Evolutionary conservation across 2,888 invertebrate genomes (phyloP), one percentile per base, ranked within the genome.

Genomic region (Dromius quadrimaculatus): DNA sequence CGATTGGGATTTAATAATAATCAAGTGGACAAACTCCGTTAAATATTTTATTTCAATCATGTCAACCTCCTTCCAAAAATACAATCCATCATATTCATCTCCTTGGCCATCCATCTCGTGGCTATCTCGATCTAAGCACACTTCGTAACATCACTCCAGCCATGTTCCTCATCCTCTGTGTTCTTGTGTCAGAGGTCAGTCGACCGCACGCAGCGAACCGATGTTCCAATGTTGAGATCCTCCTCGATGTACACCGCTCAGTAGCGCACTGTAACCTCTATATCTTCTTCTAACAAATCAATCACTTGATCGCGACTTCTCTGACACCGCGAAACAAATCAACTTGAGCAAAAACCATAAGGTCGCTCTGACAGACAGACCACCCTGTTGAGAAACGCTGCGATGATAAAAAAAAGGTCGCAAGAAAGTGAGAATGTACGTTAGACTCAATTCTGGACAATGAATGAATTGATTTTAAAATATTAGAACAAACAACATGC

Each of bases 211-310:
- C 22, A 22, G 54, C 23, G 50, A 50, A 19, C 50, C 22, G 20
- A 22, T 54, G 54, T 54, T 64, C 32, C 15, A 45, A 47, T 64
- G 34, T 64, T n/a, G n/a, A n/a, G n/a, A n/a, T n/a, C n/a, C n/a
- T n/a, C n/a, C n/a, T n/a, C n/a, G n/a, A n/a, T 13, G 34, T 34
- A 61, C 59, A 36, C 17, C 41, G 15, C 47, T 54, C 50, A 28
- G 50, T 28, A 54, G 50, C 50, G 8, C 63, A 32, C 20, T 9
- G 17, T 36, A n/a, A 61, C 59, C 36, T 15, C 15, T 9, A 4
- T 11, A 11, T 41, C 41, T 13, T 15, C 15, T 23, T 17, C 28
- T 15, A 47, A 19, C 45, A 9, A 64, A 64, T 64, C 64, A 64
- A 64, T 64, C 64, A 64, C 47, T 6, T 32, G 28, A 43, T 19